phyloP scores from a whole-genome alignment of 2,113 vertebrate species.

The Eulacestoma nigropectus region DNA sequence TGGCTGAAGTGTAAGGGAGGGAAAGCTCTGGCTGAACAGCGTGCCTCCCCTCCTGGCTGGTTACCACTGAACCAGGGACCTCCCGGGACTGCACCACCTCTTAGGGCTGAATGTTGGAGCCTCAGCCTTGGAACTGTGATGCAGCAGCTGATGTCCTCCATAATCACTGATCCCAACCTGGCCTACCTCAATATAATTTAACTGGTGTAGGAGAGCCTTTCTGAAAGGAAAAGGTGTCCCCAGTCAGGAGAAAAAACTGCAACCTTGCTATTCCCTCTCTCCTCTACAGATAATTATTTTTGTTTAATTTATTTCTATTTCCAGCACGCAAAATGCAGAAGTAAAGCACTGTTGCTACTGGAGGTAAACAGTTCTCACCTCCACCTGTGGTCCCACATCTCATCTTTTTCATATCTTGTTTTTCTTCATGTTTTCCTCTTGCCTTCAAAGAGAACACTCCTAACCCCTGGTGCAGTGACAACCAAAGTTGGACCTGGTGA shows the following conservation, averaged over 20 bases:
- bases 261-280: background rate
- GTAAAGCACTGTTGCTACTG: background rate
- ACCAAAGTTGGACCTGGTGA: accelerated
- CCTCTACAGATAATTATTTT: background rate
- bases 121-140: background rate
- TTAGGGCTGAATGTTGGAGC: background rate
- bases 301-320: background rate
- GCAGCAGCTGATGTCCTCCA: background rate
- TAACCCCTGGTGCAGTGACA: background rate
- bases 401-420: background rate
- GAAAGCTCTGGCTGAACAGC: background rate
- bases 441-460: background rate
- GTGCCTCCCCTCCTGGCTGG: background rate
- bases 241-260: background rate
- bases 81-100: background rate
- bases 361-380: background rate
- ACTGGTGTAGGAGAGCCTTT: background rate
- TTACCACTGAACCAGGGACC: background rate
- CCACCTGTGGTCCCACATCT: background rate
- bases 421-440: background rate
- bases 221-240: background rate
- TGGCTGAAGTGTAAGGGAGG: background rate
- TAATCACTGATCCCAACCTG: background rate
- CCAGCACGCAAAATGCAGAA: background rate
- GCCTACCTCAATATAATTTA: background rate